A percentile compares a stretch with the other conserved stretches of the same genome.
These are phyloP conservation scores for Acanthococcus lagerstroemiae DNA, from an alignment of 2,888 invertebrate species.

Conservation along the genomic window DNA sequence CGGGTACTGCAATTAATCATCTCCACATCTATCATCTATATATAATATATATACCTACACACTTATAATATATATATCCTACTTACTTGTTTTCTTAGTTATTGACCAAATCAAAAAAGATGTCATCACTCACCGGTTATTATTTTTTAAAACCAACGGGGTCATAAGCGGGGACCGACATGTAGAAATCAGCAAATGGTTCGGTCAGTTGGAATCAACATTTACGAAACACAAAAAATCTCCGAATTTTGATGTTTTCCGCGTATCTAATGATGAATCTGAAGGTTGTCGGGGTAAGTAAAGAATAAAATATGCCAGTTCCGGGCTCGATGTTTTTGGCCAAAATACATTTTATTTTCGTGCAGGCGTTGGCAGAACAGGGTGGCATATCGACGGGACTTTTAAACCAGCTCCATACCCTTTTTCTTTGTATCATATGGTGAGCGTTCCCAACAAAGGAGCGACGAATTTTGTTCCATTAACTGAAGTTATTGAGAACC, in stretches of 20 bases:
- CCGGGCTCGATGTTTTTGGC: too few species aligned
- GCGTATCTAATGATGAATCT: constrained; percentile 38
- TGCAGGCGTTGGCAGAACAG: constrained; percentile 39
- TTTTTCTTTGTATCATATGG: constrained; percentile 39
- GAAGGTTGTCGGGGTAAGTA: constrained; percentile 39
- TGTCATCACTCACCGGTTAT: constrained; percentile 37
- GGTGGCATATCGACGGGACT: constrained; percentile 40
- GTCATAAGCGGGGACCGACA: constrained; percentile 38
- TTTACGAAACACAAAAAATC: constrained; percentile 39
- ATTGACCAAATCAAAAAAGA: constrained; percentile 38
- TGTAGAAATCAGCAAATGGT: constrained; percentile 39
- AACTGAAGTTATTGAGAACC: constrained; percentile 37
- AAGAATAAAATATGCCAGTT: too few species aligned
- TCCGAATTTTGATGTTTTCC: constrained; percentile 39
- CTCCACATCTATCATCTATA: too few species aligned
- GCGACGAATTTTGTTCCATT: constrained; percentile 38
- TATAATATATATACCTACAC: too few species aligned
- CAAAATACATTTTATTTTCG: too few species aligned
- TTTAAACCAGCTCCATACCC: constrained; percentile 39
- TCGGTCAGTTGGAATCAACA: constrained; percentile 39
- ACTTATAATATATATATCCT: too few species aligned
- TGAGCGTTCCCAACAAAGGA: constrained; percentile 37
- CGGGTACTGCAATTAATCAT: too few species aligned
- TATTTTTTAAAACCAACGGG: constrained; percentile 39
- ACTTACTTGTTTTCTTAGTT: constrained; percentile 35